Percentiles rank a stretch among this genome's conserved stretches.
phyloP scores from a whole-genome alignment of 2,113 vertebrate species.

The Menidia beryllina region DNA sequence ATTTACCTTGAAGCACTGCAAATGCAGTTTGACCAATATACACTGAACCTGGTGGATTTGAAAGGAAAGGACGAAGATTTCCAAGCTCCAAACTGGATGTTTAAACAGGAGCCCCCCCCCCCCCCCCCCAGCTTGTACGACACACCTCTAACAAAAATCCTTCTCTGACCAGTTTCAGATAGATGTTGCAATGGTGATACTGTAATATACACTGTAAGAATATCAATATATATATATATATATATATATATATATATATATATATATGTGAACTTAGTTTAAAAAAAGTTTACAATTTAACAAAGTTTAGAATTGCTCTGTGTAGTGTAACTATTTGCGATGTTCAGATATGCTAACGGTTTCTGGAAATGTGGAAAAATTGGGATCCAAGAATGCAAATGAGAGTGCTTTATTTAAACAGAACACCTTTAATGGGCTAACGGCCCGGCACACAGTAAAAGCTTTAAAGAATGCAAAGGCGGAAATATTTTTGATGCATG shows the following conservation, averaged over 20 bases:
- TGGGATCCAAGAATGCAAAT: conserved; percentile 20
- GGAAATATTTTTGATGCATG: conserved; percentile 46
- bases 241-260: neutral
- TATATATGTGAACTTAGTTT: too few relatives aligned
- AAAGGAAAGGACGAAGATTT: neutral
- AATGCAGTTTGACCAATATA: neutral
- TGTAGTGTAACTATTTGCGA: too few relatives aligned
- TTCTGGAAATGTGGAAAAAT: too few relatives aligned
- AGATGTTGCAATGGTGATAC: too few relatives aligned
- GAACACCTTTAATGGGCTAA: conserved; percentile 19
- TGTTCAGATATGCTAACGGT: too few relatives aligned
- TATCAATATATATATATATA: neutral
- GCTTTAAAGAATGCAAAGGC: conserved; percentile 33
- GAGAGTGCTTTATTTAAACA: conserved; percentile 18
- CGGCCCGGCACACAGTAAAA: conserved; percentile 34
- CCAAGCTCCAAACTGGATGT: neutral
- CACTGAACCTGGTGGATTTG: neutral
- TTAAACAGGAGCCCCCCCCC: neutral
- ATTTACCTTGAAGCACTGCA: neutral
- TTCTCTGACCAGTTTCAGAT: too few relatives aligned
- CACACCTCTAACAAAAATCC: neutral
- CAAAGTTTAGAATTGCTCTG: too few relatives aligned
- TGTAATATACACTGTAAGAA: neutral
- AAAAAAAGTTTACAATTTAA: too few relatives aligned
- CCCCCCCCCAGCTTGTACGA: too few relatives aligned